Base-by-base conservation (phyloP, 2,113 vertebrate genomes). In the Crotalus tigris region DNA sequence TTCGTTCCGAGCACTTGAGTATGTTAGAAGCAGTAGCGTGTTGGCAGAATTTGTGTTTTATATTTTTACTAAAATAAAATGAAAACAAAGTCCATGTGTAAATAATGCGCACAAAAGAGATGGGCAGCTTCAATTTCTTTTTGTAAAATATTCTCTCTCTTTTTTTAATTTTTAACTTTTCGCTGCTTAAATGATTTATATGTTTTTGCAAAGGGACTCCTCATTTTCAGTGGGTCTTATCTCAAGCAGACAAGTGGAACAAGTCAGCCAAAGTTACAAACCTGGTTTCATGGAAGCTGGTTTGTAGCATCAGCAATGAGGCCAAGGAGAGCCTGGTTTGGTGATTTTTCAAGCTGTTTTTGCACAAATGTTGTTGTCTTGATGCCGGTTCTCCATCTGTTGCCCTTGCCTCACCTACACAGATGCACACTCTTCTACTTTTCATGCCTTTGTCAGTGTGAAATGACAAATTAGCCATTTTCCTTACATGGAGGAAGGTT, bases 381-480 rank as follows among this genome's bases (percentile, higher is more conserved):
- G 46, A 17, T 1, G 21, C 51, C 51, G 29, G 4, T 5, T 26
- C 11, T 51, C 93, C 51, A 64, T 85, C 53, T 59, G 1, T 5
- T 64, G 44, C 59, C 49, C n/a, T 33, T 90, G 75, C 46, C 88
- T 75, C 85, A 93, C 92, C 54, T 94, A 46, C 12, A 61, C 95
- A 90, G 39, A 29, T 24, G 49, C 90, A 92, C 91, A 96, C 93
- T 15, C 1, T 94, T 97, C 95, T 95, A 92, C 95, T 95, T 97
- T 97, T 97, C 97, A 97, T 3, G 95, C 96, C 91, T 96, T 97
- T 95, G 33, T 97, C 95, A 96, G 96, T 97, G 96, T 97, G 97
- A 97, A 98, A 97, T 97, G 96, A 97, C 95, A 97, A 98, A 97
- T 97, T 97, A 97, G 96, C 96, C 94, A 54, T 97, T 95, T 97